phyloP scores from a whole-genome alignment of 2,888 invertebrate genomes.

The Callimorpha dominula region DNA sequence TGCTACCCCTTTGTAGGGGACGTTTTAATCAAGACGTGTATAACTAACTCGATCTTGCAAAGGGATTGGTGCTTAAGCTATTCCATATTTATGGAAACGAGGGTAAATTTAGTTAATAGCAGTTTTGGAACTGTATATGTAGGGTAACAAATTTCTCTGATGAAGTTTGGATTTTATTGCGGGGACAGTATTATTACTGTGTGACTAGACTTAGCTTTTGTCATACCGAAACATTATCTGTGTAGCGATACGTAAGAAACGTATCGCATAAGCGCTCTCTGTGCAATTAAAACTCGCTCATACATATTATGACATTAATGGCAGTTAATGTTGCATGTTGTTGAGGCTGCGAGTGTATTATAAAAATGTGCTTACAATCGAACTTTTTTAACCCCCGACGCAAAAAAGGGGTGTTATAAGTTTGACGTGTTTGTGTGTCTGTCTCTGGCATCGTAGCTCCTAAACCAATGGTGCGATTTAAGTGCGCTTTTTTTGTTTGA shows the following conservation, averaged over 20 bases:
- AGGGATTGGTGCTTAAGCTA: background rate
- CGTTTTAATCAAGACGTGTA: slow-evolving; percentile 1
- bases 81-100: background rate
- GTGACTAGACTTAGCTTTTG: background rate
- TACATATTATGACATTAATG: too few relatives aligned
- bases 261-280: background rate
- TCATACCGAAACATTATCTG: background rate
- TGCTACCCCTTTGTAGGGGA: background rate
- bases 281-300: too few relatives aligned
- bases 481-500: too few relatives aligned
- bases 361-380: background rate
- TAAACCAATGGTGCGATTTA: too few relatives aligned
- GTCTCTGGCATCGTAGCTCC: too few relatives aligned
- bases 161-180: background rate
- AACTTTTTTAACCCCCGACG: background rate
- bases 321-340: background rate
- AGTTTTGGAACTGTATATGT: background rate
- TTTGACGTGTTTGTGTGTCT: too few relatives aligned
- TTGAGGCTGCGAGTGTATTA: slow-evolving; percentile 1
- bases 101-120: background rate
- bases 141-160: background rate
- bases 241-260: background rate
- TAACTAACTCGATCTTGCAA: background rate
- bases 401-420: too few relatives aligned
- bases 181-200: background rate